phyloP scores from a whole-genome alignment of 2,113 vertebrate genomes.

The Paedocypris sp. region DNA sequence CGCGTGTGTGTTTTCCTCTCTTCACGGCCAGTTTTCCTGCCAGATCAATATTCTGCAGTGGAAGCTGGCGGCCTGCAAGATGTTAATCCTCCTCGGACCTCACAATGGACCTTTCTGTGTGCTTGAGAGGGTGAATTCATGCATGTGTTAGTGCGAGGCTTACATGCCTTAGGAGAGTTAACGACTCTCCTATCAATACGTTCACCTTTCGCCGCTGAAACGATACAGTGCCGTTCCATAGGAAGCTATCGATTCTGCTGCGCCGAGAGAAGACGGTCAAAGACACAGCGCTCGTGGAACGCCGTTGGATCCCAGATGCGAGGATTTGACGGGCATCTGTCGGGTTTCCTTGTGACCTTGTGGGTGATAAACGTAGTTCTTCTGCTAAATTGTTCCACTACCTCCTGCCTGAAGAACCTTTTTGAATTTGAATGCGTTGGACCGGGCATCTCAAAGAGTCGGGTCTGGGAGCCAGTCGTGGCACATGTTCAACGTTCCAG shows the following conservation, averaged over 20 bases:
- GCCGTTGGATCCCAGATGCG: too few relatives aligned
- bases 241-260: constrained; percentile 39
- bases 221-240: constrained; percentile 36
- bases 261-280: background rate
- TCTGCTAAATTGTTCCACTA: background rate
- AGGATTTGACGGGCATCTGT: background rate
- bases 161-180: constrained; percentile 14
- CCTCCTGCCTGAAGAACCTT: background rate
- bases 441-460: too few relatives aligned
- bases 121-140: constrained; percentile 14
- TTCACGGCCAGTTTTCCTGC: constrained; percentile 45
- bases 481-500: too few relatives aligned
- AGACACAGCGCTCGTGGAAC: background rate
- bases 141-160: constrained; percentile 6
- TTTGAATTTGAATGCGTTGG: too few relatives aligned
- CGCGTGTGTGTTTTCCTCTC: constrained; percentile 30
- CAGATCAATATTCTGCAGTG: constrained; percentile 58
- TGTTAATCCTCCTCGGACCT: constrained; percentile 43
- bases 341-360: background rate
- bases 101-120: constrained; percentile 29
- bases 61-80: constrained; percentile 40
- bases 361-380: background rate
- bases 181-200: constrained; percentile 46
- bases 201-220: constrained; percentile 37
- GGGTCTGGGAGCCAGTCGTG: too few relatives aligned